Evolutionary conservation across 2,888 invertebrate genomes (phyloP).

Genomic region (Diarsia mendica): DNA sequence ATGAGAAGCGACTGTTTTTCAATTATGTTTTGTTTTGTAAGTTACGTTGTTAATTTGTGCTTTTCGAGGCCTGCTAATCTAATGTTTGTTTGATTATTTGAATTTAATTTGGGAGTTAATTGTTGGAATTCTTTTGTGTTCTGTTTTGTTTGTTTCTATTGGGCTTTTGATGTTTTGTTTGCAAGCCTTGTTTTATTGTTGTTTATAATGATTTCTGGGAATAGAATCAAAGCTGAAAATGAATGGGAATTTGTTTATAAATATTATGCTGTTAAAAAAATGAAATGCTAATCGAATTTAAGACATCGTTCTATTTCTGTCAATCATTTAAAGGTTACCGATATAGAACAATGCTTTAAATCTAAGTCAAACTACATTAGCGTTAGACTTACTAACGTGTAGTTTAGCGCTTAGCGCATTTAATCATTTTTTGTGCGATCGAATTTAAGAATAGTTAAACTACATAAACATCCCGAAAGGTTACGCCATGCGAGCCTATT

Average conservation of each 20-base stretch:
- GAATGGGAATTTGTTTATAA: no score
- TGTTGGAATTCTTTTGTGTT: conserved; percentile 4
- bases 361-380: no score
- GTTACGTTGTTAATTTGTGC: conserved; percentile 23
- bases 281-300: background rate
- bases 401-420: background rate
- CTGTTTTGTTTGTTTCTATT: background rate
- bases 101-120: conserved; percentile 33
- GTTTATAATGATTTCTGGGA: background rate
- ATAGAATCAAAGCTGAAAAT: background rate
- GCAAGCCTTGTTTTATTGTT: conserved; percentile 1
- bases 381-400: no score
- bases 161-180: conserved; percentile 23
- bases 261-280: no score
- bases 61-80: conserved; percentile 13
- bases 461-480: background rate
- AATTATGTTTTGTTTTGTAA: conserved; percentile 39
- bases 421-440: background rate
- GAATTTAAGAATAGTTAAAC: background rate
- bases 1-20: conserved; percentile 40
- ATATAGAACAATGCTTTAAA: background rate
- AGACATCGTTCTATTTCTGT: background rate
- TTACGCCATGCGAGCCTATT: no score
- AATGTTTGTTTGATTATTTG: conserved; percentile 24
- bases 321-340: background rate